Base-by-base conservation (phyloP, 1,140 invertebrate genomes). In the Armadillidium nasatum region DNA sequence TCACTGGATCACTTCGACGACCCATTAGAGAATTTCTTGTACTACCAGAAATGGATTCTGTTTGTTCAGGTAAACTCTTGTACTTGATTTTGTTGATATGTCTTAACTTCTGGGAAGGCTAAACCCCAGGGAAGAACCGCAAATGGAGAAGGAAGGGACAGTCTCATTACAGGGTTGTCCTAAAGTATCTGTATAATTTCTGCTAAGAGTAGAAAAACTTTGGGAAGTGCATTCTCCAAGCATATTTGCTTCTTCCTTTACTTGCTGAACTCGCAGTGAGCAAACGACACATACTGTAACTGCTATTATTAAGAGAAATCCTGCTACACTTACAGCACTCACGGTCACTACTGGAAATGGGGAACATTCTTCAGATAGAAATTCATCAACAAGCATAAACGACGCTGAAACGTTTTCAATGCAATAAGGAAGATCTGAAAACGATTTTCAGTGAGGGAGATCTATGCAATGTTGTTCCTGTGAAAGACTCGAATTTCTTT, bases 91-190 rank as follows among this genome's bases (percentile, higher is more conserved):
- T 94, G 92, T 82, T 89, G 87, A 84, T 94, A 94, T 10, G 91
- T 90, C 82, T 91, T 88, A 0, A 91, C 90, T 76, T 93, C 92
- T 0, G 92, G 92, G 76, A 93, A 88, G 44, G 93, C 90, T 60
- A 78, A 74, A 67, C 76, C 73, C 13, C 50, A 76, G 45, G 74
- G 74, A 33, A 33, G 1, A 1, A 11, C 3, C 11, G 19, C 21
- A 21, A 21, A 13, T 21, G 23, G 10, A 3, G 71, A 45, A 10
- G 71, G 71, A 45, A 22, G 22, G 22, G 9, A 60, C 67, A 67
- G 43, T 75, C 21, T 54, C 66, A 45, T 75, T 67, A 23, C 33
- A 44, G 71, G 68, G 67, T n/a, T 13, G 74, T 19, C 66, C 44
- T 50, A n/a, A 33, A 50, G 67, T 44, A 43, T 19, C 46, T 22